Base-by-base conservation (phyloP, 1,140 invertebrate genomes). In the Hyles vespertilio region DNA sequence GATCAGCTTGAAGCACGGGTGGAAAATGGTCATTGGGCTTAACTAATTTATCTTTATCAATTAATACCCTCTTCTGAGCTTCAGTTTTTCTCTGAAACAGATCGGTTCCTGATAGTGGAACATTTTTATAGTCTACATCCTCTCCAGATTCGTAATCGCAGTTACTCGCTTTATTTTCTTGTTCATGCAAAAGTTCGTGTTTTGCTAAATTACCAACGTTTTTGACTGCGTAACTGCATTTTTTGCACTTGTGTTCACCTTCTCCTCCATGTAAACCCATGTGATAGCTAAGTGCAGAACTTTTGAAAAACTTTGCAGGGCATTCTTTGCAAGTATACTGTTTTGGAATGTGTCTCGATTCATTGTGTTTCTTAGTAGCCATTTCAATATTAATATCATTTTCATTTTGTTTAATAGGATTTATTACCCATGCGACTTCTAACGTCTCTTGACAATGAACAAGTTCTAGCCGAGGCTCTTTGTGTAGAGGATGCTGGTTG, bases 151-250 rank as follows among this genome's bases (percentile, higher is more conserved):
- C 88, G 63, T 87, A 89, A 58, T 90, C 88, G 56, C 76, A 77
- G 48, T 65, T 70, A 22, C 63, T 52, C 3, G 58, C n/a, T 65
- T 89, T 87, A 6, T 67, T 78, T 58, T 79, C 76, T 57, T 73
- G 77, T 67, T 87, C 85, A 53, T 90, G 89, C 51, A 90, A 68
- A 48, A 79, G 58, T 70, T 94, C 91, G 74, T 97, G 95, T 71
- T 94, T 94, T 0, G 93, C 91, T n/a, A 96, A 79, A 72, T 95
- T 94, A 12, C 94, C 94, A 11, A 92, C 91, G 6, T 94, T 95
- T 71, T 94, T 95, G 0, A 95, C 94, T 34, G 93, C 92, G 81
- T 97, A 98, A 74, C 94, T 94, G 84, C 96, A 98, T 63, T 94
- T 92, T n/a, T 92, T 91, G 74, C 96, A 98, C 62, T 94, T 94